phyloP scores from a whole-genome alignment of 1,140 invertebrate species.

The Apis mellifera region DNA sequence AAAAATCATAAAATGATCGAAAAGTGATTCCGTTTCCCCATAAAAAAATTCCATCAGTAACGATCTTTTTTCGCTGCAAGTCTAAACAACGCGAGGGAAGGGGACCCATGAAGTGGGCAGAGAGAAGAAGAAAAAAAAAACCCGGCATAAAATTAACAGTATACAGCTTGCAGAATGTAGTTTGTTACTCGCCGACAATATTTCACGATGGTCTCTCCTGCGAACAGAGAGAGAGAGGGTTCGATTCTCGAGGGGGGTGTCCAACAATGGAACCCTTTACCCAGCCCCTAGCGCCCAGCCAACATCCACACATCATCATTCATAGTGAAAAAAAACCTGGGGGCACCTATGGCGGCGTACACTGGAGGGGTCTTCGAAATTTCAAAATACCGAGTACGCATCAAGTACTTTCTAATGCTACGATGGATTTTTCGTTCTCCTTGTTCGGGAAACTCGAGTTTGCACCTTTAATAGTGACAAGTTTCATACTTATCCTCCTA shows the following conservation, averaged over 20 bases:
- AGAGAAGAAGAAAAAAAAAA: constrained; percentile 67
- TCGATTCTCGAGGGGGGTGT: constrained; percentile 68
- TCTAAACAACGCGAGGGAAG: background rate
- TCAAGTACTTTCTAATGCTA: constrained; percentile 58
- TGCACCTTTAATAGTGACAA: constrained; percentile 4
- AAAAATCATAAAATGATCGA: too few species aligned
- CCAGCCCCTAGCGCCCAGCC: constrained; percentile 78
- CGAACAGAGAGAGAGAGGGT: constrained; percentile 51
- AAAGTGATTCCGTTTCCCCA: background rate
- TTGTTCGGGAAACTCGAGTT: background rate
- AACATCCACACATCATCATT: constrained; percentile 81
- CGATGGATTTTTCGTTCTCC: constrained; percentile 31
- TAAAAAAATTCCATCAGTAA: constrained; percentile 14
- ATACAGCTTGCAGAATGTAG: constrained; percentile 73
- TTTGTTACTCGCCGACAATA: constrained; percentile 76
- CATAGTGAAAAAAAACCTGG: constrained; percentile 74
- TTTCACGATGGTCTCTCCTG: constrained; percentile 74
- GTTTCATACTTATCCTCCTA: background rate
- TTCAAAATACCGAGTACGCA: constrained; percentile 63
- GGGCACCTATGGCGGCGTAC: constrained; percentile 56
- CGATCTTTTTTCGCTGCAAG: constrained; percentile 6
- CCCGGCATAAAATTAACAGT: constrained; percentile 79
- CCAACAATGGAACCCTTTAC: constrained; percentile 81
- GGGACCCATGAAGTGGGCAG: constrained; percentile 37
- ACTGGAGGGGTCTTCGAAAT: constrained; percentile 56